Evolutionary conservation across 2,113 vertebrate genomes (phyloP).

Genomic region (Apeltes quadracus): DNA sequence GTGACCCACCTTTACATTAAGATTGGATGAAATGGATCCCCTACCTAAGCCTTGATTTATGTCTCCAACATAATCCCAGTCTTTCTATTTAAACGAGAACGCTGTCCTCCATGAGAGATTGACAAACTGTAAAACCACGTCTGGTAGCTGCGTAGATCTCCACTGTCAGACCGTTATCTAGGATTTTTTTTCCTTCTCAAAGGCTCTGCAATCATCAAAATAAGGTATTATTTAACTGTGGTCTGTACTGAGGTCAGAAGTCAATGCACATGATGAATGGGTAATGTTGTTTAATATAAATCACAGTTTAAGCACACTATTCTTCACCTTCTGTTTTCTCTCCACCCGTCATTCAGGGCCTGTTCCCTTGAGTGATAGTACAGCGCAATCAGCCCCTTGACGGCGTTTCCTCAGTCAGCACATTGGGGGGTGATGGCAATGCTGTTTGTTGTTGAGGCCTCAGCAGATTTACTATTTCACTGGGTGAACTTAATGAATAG

Average conservation of each 20-base stretch:
- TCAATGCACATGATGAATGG: constrained; percentile 73
- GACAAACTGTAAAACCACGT: neutral
- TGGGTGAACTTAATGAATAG: constrained; percentile 19
- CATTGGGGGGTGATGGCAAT: constrained; percentile 52
- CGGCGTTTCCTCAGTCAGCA: constrained; percentile 65
- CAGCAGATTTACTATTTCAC: constrained; percentile 38
- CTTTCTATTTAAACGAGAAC: constrained; percentile 7
- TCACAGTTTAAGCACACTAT: constrained; percentile 65
- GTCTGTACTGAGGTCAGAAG: constrained; percentile 59
- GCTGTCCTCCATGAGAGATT: neutral
- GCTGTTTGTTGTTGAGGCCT: constrained; percentile 38
- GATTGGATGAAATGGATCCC: constrained; percentile 22
- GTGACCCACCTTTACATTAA: neutral
- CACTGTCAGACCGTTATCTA: constrained; percentile 41
- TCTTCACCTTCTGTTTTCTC: constrained; percentile 70
- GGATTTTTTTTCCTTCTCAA: constrained; percentile 38
- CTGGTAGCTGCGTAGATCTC: constrained; percentile 37
- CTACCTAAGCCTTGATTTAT: neutral
- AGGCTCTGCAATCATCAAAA: constrained; percentile 38
- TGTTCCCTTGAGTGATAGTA: constrained; percentile 73
- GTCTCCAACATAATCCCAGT: constrained; percentile 11
- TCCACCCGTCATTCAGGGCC: constrained; percentile 70
- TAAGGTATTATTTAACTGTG: constrained; percentile 61
- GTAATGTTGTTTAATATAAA: constrained; percentile 70
- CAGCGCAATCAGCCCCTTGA: constrained; percentile 73